A percentile compares a stretch with the other conserved stretches of the same genome.
These are phyloP conservation scores for Phalloptychus januarius DNA, from an alignment of 2,797 vertebrate species.

Conservation along the genomic window DNA sequence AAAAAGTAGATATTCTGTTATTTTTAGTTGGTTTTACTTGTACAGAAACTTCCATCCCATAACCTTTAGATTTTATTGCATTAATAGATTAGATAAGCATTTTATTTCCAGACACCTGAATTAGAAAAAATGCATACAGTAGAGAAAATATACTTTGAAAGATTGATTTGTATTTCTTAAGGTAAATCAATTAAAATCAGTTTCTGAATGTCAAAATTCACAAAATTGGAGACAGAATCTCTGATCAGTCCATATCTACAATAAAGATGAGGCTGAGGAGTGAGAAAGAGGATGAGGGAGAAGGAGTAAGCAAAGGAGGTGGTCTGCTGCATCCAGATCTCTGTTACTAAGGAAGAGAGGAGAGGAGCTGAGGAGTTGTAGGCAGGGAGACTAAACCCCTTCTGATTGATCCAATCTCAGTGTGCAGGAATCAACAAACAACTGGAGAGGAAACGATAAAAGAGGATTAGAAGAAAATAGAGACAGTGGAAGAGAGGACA, in stretches of 20 bases:
- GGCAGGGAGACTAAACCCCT: constrained; percentile 38
- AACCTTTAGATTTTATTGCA: neutral
- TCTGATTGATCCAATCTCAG: constrained; percentile 65
- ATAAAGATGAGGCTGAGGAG: constrained; percentile 36
- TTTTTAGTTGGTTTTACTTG: neutral
- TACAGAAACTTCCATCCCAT: neutral
- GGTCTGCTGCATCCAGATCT: constrained; percentile 45
- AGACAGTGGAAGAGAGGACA: constrained; percentile 41
- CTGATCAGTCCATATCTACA: neutral
- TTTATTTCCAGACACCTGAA: neutral
- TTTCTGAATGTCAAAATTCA: neutral
- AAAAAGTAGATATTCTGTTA: neutral
- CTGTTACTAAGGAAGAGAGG: constrained; percentile 23
- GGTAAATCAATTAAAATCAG: neutral
- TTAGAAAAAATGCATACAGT: neutral
- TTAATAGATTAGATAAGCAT: neutral
- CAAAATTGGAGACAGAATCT: constrained; percentile 2
- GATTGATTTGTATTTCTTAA: neutral
- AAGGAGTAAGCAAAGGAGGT: neutral
- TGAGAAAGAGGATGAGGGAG: constrained; percentile 24
- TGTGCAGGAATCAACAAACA: constrained; percentile 56
- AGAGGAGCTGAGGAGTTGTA: constrained; percentile 26
- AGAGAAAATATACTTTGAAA: neutral
- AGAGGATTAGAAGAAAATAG: constrained; percentile 57
- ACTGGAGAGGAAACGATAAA: constrained; percentile 57